Evolutionary conservation across 2,797 vertebrate species (phyloP).

Genomic region (Lutjanus campechanus): DNA sequence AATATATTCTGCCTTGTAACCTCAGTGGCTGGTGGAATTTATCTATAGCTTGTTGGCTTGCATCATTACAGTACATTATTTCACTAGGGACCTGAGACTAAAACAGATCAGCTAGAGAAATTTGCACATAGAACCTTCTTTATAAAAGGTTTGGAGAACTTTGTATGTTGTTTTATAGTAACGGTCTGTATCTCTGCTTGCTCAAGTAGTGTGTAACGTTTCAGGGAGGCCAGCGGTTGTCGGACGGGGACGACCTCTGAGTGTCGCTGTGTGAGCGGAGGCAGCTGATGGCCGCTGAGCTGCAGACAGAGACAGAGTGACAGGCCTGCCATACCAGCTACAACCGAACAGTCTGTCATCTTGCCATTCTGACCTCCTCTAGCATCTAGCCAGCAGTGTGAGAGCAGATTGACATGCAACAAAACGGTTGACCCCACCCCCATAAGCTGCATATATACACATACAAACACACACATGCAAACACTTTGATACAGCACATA

Average conservation of each 20-base stretch:
- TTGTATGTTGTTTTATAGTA: not conserved
- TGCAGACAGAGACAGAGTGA: conserved; percentile 49
- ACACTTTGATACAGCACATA: conserved; percentile 26
- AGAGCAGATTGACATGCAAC: conserved; percentile 41
- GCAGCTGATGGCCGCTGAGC: conserved; percentile 84
- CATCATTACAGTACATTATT: not conserved
- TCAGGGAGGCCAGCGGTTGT: conserved; percentile 85
- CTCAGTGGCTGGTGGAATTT: not conserved
- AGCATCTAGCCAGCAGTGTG: conserved; percentile 57
- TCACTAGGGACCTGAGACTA: not conserved
- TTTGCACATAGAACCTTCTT: not conserved
- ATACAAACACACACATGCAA: conserved; percentile 36
- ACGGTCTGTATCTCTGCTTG: not conserved
- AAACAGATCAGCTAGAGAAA: not conserved
- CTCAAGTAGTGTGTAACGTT: conserved; percentile 25
- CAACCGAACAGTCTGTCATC: conserved; percentile 51
- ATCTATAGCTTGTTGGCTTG: not conserved
- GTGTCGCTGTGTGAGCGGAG: conserved; percentile 77
- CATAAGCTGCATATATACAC: not conserved
- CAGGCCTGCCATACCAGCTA: conserved; percentile 57
- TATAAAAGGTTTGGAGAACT: not conserved
- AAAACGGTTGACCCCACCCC: conserved; percentile 21
- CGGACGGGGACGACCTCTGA: conserved; percentile 90
- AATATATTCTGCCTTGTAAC: not conserved
- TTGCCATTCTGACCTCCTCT: conserved; percentile 44